A percentile compares a stretch with the other conserved stretches of the same genome.
phyloP scores from a whole-genome alignment of 1,140 invertebrate species.

The Glomeris maerens region DNA sequence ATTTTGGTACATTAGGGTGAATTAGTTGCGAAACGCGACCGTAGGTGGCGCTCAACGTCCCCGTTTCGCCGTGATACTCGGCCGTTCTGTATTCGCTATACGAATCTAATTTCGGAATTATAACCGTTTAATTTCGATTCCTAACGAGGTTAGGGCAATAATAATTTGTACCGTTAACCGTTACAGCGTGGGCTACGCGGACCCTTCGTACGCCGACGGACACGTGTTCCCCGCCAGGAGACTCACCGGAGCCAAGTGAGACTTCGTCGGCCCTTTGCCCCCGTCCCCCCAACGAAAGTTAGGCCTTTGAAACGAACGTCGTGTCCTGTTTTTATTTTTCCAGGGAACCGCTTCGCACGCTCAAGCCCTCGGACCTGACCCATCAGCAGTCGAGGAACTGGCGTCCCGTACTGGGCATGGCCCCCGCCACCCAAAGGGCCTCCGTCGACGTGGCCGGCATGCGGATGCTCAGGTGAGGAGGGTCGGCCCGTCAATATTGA shows the following conservation, averaged over 20 bases:
- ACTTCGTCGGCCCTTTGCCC: background rate
- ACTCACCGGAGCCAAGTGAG: conserved; percentile 43
- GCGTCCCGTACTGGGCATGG: conserved; percentile 58
- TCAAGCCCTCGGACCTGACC: conserved; percentile 65
- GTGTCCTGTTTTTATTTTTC: conserved; percentile 15
- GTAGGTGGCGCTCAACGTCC: conserved; percentile 59
- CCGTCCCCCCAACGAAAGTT: background rate
- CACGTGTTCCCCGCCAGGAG: conserved; percentile 62
- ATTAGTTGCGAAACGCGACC: conserved; percentile 37
- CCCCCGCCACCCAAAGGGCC: conserved; percentile 42
- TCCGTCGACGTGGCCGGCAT: conserved; percentile 48
- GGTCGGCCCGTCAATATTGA: background rate
- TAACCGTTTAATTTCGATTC: too few relatives aligned
- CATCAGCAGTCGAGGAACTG: conserved; percentile 43
- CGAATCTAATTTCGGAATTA: conserved; percentile 6
- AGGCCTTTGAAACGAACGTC: conserved; percentile 4
- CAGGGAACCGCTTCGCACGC: conserved; percentile 51
- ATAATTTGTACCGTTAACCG: conserved; percentile 26
- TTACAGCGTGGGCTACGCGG: conserved; percentile 56
- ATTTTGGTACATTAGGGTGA: background rate
- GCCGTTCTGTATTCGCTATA: background rate
- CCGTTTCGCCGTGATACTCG: conserved; percentile 35
- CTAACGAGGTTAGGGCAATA: too few relatives aligned
- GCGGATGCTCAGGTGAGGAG: conserved; percentile 42
- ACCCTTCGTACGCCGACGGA: conserved; percentile 60